A percentile compares a stretch with the other conserved stretches of the same genome.
Conservation (phyloP, 1,140 invertebrate species). For the Ceratina japonica region DNA sequence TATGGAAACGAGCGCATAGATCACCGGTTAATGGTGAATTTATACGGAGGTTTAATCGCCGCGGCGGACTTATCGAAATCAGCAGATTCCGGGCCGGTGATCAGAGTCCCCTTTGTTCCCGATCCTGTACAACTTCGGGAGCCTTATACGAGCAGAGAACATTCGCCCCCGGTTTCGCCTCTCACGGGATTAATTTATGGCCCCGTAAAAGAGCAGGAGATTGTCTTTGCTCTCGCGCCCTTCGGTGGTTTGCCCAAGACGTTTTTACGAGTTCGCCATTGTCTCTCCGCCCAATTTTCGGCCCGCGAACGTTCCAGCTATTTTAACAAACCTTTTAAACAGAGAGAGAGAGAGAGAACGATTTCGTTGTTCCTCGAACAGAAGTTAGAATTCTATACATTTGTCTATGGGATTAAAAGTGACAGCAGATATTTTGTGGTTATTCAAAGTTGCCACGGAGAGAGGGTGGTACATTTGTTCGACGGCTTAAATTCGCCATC, state of each 20-base stretch:
- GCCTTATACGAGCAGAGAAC: slow-evolving; percentile 57
- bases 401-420: too few species aligned
- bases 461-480: slow-evolving; percentile 10
- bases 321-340: background rate
- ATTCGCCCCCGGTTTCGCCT: slow-evolving; percentile 37
- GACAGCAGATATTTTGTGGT: too few species aligned
- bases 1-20: background rate
- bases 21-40: slow-evolving; percentile 29
- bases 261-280: slow-evolving; percentile 71
- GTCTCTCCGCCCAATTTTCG: slow-evolving; percentile 61
- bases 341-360: too few species aligned
- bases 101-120: slow-evolving; percentile 54
- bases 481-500: slow-evolving; percentile 26
- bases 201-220: slow-evolving; percentile 70
- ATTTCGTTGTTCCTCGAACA: too few species aligned
- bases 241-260: slow-evolving; percentile 70
- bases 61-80: slow-evolving; percentile 39
- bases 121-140: slow-evolving; percentile 35
- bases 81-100: slow-evolving; percentile 34
- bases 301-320: background rate
- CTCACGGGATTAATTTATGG: slow-evolving; percentile 72
- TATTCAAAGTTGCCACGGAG: too few species aligned
- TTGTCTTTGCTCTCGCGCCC: slow-evolving; percentile 63
- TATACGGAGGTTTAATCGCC: slow-evolving; percentile 43
- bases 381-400: too few species aligned